These are phyloP conservation scores for Leptinotarsa juncta DNA, from an alignment of 2,888 invertebrate genomes.

Conservation along the genomic window DNA sequence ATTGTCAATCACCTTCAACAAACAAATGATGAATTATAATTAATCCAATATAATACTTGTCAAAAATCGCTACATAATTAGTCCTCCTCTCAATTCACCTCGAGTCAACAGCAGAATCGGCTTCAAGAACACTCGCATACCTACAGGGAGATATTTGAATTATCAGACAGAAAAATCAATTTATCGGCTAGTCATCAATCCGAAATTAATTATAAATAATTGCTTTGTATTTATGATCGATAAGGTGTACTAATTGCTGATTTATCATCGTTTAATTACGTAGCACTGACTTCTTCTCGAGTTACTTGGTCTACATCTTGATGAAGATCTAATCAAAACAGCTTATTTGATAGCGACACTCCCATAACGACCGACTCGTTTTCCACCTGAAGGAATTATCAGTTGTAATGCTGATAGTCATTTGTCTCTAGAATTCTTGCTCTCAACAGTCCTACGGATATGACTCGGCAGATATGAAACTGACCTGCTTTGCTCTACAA, in stretches of 20 bases:
- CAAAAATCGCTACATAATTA: no score
- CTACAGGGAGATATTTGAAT: conserved; percentile 1
- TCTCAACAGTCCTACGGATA: conserved; percentile 9
- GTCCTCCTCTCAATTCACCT: neutral
- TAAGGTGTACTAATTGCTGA: conserved; percentile 42
- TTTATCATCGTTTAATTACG: conserved; percentile 42
- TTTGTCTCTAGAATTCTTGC: conserved; percentile 13
- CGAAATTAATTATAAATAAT: conserved; percentile 37
- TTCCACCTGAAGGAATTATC: conserved; percentile 8
- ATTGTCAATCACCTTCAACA: no score
- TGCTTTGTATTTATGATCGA: conserved; percentile 35
- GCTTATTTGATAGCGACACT: conserved; percentile 8
- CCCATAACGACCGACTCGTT: conserved; percentile 11
- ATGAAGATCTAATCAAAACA: conserved; percentile 11
- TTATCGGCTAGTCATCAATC: conserved; percentile 29
- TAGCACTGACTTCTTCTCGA: conserved; percentile 26
- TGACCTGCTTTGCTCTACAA: no score
- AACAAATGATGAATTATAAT: no score
- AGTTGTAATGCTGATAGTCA: conserved; percentile 17
- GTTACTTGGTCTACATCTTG: conserved; percentile 7
- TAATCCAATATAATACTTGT: no score
- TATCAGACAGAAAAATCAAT: conserved; percentile 15
- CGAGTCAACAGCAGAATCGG: neutral
- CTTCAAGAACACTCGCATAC: conserved; percentile 5
- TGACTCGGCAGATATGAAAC: neutral